Conservation (phyloP, 2,888 invertebrate species). For the Drosophila affinis region DNA sequence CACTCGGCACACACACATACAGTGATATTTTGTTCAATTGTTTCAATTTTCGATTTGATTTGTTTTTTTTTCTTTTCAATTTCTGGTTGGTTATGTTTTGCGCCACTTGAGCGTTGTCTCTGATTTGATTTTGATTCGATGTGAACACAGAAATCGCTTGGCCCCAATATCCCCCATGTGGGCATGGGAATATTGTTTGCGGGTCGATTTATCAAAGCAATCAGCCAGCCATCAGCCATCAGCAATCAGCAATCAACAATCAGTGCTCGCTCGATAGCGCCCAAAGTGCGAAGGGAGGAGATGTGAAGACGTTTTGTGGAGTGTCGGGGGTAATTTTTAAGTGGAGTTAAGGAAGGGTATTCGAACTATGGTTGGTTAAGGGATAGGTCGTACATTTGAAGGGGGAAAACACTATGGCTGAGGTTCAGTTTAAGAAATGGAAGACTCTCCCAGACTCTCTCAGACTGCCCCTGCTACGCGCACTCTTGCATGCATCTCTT, state of each 20-base stretch:
- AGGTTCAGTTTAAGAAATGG: too few species aligned
- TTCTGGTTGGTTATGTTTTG: conserved; percentile 13
- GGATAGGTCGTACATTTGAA: too few species aligned
- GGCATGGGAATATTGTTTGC: conserved; percentile 9
- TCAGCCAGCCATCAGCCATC: conserved; percentile 9
- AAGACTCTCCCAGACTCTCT: too few species aligned
- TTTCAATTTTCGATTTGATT: conserved; percentile 38
- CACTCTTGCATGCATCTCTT: too few species aligned
- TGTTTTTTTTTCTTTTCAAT: conserved; percentile 30
- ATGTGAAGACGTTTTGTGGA: background rate
- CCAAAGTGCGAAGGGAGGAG: background rate
- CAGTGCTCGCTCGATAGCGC: too few species aligned
- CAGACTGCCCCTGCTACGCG: too few species aligned
- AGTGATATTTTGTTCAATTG: conserved; percentile 62
- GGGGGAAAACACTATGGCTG: too few species aligned
- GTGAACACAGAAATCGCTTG: conserved; percentile 31
- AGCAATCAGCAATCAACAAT: background rate
- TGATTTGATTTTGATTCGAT: conserved; percentile 48
- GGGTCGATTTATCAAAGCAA: conserved; percentile 22
- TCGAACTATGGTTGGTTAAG: too few species aligned
- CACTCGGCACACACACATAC: conserved; percentile 48
- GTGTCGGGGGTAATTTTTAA: background rate
- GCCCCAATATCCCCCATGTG: conserved; percentile 39
- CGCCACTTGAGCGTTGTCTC: conserved; percentile 25
- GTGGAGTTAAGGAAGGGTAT: too few species aligned